Evolutionary conservation across 92 coral and sea anemone genomes (phyloP).

Genomic region (Siderastrea siderea): DNA sequence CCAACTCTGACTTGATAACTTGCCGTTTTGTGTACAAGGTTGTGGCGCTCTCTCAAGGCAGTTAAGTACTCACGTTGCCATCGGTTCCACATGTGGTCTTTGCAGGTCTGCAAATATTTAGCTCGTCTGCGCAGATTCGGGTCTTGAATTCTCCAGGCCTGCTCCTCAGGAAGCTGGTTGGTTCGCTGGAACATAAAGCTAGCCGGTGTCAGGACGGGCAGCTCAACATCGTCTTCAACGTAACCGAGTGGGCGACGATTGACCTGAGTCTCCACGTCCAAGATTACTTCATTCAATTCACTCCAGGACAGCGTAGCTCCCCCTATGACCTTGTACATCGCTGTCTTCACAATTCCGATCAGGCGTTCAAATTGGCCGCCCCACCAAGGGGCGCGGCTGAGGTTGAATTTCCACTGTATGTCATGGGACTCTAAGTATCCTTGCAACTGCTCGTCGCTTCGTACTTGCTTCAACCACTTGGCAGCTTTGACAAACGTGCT

Average conservation of each 20-base stretch:
- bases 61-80: constrained; percentile 54
- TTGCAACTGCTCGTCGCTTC: constrained; percentile 48
- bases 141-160: constrained; percentile 41
- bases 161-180: constrained; percentile 42
- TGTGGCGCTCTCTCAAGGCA: constrained; percentile 58
- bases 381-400: constrained; percentile 64
- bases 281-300: constrained; percentile 61
- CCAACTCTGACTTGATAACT: constrained; percentile 39
- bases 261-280: constrained; percentile 62
- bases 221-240: constrained; percentile 64
- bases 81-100: constrained; percentile 55
- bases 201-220: constrained; percentile 60
- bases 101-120: constrained; percentile 53
- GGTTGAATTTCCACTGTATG: constrained; percentile 58
- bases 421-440: constrained; percentile 61
- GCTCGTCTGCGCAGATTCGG: constrained; percentile 43
- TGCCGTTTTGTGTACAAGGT: constrained; percentile 45
- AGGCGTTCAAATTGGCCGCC: constrained; percentile 75
- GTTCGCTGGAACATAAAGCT: constrained; percentile 52
- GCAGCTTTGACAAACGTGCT: constrained; percentile 59
- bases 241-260: constrained; percentile 67
- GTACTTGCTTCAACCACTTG: constrained; percentile 49
- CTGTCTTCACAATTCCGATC: constrained; percentile 48
- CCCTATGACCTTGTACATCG: constrained; percentile 57
- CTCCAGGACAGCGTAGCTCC: constrained; percentile 58